Percentiles rank a stretch among this genome's conserved stretches.
Evolutionary conservation across 2,888 invertebrate genomes (phyloP).

Genomic region (Tachystola acroxantha): DNA sequence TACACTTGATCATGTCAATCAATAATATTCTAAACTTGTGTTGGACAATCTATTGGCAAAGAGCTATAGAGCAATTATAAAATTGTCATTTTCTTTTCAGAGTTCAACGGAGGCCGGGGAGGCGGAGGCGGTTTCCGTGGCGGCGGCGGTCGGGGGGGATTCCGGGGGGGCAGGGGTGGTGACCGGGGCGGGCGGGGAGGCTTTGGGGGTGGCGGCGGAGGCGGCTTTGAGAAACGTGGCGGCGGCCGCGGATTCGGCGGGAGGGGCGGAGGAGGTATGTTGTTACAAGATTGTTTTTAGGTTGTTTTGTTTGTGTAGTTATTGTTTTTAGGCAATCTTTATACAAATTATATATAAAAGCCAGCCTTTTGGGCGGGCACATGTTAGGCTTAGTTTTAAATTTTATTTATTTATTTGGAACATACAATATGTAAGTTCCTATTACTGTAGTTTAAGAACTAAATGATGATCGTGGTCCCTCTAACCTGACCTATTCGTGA

Average conservation of each 20-base stretch:
- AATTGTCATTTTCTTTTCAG: constrained; percentile 21
- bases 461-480: constrained; percentile 72
- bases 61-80: no score
- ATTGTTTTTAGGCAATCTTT: no score
- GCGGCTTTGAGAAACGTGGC: constrained; percentile 19
- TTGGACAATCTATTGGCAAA: no score
- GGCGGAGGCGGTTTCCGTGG: constrained; percentile 36
- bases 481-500: constrained; percentile 75
- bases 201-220: constrained; percentile 25
- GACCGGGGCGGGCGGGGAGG: constrained; percentile 28
- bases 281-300: not conserved
- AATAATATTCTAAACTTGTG: no score
- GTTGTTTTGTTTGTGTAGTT: no score
- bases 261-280: constrained; percentile 47
- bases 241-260: constrained; percentile 59
- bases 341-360: no score
- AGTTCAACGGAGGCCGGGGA: constrained; percentile 52
- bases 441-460: not conserved
- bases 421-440: no score
- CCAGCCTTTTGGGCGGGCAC: no score
- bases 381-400: no score
- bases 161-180: constrained; percentile 30
- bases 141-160: constrained; percentile 24
- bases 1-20: no score
- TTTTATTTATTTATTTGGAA: no score